These are phyloP conservation scores for Coelopa pilipes DNA, from an alignment of 2,888 invertebrate species.

Conservation along the genomic window DNA sequence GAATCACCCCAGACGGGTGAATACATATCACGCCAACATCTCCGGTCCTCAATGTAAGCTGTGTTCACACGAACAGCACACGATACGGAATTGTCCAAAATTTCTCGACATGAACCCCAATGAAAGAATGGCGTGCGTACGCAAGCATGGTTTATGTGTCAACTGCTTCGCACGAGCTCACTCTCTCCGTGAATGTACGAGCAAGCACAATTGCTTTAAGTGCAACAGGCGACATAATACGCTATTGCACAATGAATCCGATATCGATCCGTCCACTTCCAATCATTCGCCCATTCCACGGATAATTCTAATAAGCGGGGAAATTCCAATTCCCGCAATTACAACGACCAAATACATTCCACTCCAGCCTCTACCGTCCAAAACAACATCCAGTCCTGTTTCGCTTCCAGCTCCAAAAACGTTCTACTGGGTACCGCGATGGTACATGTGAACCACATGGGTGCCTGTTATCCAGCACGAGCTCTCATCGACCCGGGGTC, in stretches of 20 bases:
- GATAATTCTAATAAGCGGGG: neutral
- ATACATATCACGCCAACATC: neutral
- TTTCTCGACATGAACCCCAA: constrained; percentile 16
- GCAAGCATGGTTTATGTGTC: constrained; percentile 26
- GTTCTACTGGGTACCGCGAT: too few species aligned
- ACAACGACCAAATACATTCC: neutral
- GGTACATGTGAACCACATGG: too few species aligned
- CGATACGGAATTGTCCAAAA: constrained; percentile 14
- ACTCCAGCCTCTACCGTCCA: too few species aligned
- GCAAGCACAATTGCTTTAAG: constrained; percentile 17
- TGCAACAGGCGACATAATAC: constrained; percentile 34
- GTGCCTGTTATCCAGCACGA: too few species aligned
- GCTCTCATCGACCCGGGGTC: too few species aligned
- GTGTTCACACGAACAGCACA: constrained; percentile 15
- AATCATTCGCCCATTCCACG: constrained; percentile 1
- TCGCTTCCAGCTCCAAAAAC: too few species aligned
- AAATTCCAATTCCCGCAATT: neutral
- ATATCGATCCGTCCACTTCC: neutral
- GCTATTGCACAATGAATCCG: constrained; percentile 20
- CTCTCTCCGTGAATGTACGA: constrained; percentile 22
- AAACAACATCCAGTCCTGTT: too few species aligned
- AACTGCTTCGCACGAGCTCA: constrained; percentile 35
- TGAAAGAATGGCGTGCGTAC: constrained; percentile 25
- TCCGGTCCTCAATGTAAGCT: neutral
- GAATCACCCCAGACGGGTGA: neutral